Conservation (phyloP, 2,888 invertebrate genomes). For the Plemyria rubiginata region DNA sequence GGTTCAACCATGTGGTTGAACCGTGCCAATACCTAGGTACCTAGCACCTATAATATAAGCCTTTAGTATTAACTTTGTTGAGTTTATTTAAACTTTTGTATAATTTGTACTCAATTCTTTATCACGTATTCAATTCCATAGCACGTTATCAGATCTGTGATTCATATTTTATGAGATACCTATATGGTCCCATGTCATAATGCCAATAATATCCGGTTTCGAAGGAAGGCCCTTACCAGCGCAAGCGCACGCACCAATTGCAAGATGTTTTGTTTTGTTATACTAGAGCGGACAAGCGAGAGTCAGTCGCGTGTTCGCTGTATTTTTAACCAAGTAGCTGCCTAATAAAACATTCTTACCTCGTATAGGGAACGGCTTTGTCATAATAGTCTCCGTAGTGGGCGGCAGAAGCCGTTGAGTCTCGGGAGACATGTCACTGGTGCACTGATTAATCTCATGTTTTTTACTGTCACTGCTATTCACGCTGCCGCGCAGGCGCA, state of each 20-base stretch:
- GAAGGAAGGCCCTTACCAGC: constrained; percentile 8
- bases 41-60: too few relatives aligned
- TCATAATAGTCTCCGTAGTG: constrained; percentile 93
- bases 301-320: constrained; percentile 41
- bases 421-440: constrained; percentile 90
- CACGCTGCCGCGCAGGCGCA: constrained; percentile 78
- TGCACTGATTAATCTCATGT: constrained; percentile 85
- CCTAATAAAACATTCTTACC: constrained; percentile 75
- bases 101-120: too few relatives aligned
- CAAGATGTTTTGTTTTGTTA: constrained; percentile 9
- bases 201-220: constrained; percentile 13
- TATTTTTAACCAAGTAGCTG: constrained; percentile 59
- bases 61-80: too few relatives aligned
- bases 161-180: background rate
- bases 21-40: too few relatives aligned
- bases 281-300: constrained; percentile 9
- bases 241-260: constrained; percentile 16
- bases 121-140: too few relatives aligned
- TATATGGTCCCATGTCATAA: background rate
- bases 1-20: too few relatives aligned
- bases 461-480: constrained; percentile 69
- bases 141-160: background rate
- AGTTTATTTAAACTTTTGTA: too few relatives aligned
- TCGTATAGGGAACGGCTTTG: constrained; percentile 94
- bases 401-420: constrained; percentile 89